phyloP scores from a whole-genome alignment of 2,888 invertebrate species.

The Leptopilina myrica region DNA sequence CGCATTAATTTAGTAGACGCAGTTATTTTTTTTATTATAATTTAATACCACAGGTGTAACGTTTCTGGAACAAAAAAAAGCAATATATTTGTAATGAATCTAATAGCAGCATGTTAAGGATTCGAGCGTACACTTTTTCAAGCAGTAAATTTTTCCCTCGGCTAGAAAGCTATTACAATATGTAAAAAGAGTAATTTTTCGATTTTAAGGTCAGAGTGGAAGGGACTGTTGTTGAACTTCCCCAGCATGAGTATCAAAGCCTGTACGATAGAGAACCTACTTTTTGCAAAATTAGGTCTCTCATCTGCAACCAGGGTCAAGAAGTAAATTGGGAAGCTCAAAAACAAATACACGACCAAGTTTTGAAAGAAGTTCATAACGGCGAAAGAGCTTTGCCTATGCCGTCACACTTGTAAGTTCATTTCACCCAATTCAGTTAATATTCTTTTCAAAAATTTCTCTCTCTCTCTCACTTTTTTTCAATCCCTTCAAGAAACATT shows the following conservation, averaged over 20 bases:
- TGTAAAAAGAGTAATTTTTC: slow-evolving; percentile 21
- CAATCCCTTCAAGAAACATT: neutral
- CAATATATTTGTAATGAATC: too few species aligned
- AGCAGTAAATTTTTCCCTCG: too few species aligned
- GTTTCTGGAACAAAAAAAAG: too few species aligned
- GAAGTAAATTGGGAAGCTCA: slow-evolving; percentile 76
- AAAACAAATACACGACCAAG: slow-evolving; percentile 75
- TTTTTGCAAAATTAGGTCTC: slow-evolving; percentile 76
- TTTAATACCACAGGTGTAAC: too few species aligned
- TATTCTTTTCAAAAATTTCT: too few species aligned
- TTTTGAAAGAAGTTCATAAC: slow-evolving; percentile 68
- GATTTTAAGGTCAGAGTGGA: slow-evolving; percentile 76
- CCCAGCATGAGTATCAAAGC: slow-evolving; percentile 66
- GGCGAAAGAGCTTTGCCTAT: slow-evolving; percentile 72
- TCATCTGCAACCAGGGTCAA: slow-evolving; percentile 76
- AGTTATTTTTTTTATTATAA: too few species aligned
- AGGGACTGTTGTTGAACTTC: slow-evolving; percentile 73
- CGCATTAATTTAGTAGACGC: too few species aligned
- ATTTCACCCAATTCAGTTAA: slow-evolving; percentile 1
- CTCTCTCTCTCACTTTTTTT: neutral
- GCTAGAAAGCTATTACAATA: neutral
- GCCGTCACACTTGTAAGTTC: slow-evolving; percentile 78
- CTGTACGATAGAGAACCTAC: slow-evolving; percentile 77
- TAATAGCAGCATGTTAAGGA: neutral
- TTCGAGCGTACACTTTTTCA: neutral